Base-by-base conservation (phyloP, 2,888 invertebrate genomes). In the Chrysomela aeneicollis region DNA sequence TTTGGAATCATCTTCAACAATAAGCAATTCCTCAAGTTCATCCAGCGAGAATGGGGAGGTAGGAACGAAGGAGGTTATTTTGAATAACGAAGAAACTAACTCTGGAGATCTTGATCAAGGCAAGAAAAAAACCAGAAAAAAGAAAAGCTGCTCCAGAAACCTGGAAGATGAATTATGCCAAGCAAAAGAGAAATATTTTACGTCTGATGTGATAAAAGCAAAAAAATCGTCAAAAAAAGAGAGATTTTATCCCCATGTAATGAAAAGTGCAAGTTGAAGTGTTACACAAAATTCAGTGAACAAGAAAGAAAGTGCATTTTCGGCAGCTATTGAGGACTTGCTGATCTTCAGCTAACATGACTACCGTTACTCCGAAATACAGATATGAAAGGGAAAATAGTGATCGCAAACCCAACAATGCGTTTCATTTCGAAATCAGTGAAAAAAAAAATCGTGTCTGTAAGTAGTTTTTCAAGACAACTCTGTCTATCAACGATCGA, bases 251-350 rank as follows among this genome's bases (percentile, higher is more conserved):
- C 54, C 1, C 63, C 63, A 10, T 64, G 63, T 35, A 52, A 22
- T 19, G 53, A 67, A 18, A 61, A 58, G 52, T 64, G 64, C 19
- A 26, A 49, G 15, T 30, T 67, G 22, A 67, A 67, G 50, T 64
- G 64, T 60, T 52, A 10, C n/a, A 59, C 51, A 32, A 64, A 58
- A 53, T 51, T 67, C 15, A 32, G 49, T n/a, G 61, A 64, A 61
- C 47, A 64, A 53, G 22, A 15, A n/a, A 47, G 64, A 50, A 52
- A 64, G 59, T 32, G 4, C 22, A 64, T 64, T 19, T 67, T 67
- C 58, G 47, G 61, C 15, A 55, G 61, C 52, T 67, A 67, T 26
- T 67, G 67, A 61, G 26, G 35, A 12, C 47, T 67, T 9, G 50
- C 15, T 32, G 53, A 64, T 53, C 37, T 67, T 21, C 63, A 52